Conservation (phyloP, 2,888 invertebrate species). For the Melangyna quadrimaculata region DNA sequence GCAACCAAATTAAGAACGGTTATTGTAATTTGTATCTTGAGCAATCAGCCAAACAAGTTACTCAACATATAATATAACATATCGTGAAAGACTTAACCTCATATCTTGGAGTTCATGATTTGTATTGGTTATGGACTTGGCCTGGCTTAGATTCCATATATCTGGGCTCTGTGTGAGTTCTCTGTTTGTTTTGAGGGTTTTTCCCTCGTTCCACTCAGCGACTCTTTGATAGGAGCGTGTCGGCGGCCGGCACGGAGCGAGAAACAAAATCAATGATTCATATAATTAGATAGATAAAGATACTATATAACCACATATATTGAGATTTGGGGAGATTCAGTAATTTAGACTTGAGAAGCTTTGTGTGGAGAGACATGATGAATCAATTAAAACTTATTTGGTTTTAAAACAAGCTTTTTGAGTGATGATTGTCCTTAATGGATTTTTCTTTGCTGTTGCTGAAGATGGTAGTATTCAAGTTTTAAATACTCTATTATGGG, state of each 20-base stretch:
- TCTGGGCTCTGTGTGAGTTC: neutral
- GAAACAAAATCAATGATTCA: conserved; percentile 46
- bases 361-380: conserved; percentile 46
- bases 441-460: conserved; percentile 39
- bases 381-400: conserved; percentile 54
- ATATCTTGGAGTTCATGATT: conserved; percentile 23
- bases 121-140: conserved; percentile 20
- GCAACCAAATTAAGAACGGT: conserved; percentile 66
- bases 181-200: conserved; percentile 40
- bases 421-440: conserved; percentile 41
- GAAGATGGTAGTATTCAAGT: neutral
- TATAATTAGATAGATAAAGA: conserved; percentile 51
- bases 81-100: conserved; percentile 3
- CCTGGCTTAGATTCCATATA: conserved; percentile 31
- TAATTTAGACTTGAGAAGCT: neutral
- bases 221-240: neutral
- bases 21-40: conserved; percentile 67
- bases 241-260: neutral
- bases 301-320: conserved; percentile 9
- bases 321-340: conserved; percentile 21
- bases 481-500: neutral
- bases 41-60: conserved; percentile 60
- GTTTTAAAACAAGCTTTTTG: conserved; percentile 3
- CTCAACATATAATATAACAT: conserved; percentile 22
- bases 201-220: neutral